Base-by-base conservation (phyloP, 2,113 vertebrate genomes). In the Holacanthus passer region DNA sequence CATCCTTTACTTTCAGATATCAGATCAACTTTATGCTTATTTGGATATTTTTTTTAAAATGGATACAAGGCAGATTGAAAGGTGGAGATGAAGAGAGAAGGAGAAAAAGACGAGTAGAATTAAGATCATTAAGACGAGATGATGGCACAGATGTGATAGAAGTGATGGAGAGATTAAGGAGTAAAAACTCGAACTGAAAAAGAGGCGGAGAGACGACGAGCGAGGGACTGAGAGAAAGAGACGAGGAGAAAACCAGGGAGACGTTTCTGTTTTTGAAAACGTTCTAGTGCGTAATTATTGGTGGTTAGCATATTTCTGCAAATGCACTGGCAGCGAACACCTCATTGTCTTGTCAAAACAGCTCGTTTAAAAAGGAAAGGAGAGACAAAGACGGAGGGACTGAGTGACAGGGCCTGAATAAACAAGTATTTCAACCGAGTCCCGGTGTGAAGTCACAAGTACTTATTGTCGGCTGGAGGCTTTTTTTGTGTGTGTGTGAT, bases 201-300 rank as follows among this genome's bases (percentile, higher is more conserved):
- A 20, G 24, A 59, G 35, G 4, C 32, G 1, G 20, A 13, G 3
- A 48, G 35, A 55, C 10, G 31, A 47, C 16, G 27, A 65, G 35
- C 22, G 17, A 10, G 4, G 12, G 7, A 29, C n/a, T n/a, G 7
- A n/a, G n/a, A n/a, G n/a, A 48, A 16, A n/a, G 12, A 31, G 13
- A 68, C 2, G 3, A 20, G 10, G 2, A 5, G 19, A 48, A 47
- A 29, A 4, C 1, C 13, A 35, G 22, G 6, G 31, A 29, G 12
- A 20, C 16, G 3, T 47, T 77, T 47, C 5, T 69, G 3, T 47
- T 77, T 47, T 9, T 69, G 16, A 70, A 63, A 63, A 58, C 10
- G 14, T 43, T 72, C 20, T 27, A 35, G 27, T 73, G 67, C 55
- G 68, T n/a, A 68, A 39, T 87, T 35, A 58, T 59, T 78, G 7